Evolutionary conservation across 2,113 vertebrate species (phyloP), one percentile per base, ranked within the genome.

Genomic region (Eptatretus burgeri): DNA sequence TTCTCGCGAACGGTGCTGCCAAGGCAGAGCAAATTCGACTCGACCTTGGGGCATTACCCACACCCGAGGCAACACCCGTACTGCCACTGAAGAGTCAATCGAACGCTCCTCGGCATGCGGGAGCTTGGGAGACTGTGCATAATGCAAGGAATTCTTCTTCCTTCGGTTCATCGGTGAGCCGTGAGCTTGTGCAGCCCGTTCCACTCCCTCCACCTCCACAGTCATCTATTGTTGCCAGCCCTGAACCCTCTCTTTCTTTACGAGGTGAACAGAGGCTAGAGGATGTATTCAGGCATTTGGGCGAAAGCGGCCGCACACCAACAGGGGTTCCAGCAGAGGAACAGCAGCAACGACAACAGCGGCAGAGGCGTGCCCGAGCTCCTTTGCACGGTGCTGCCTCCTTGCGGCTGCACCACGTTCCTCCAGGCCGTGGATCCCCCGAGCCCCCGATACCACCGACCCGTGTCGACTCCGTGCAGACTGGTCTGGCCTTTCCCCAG

Each of bases 11-110:
- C 5, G 73, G 69, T 20, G 75, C 76, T 51, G 74, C 69, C 4
- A 71, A 74, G 8, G 56, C 16, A 2, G 65, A 63, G 50, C 79
- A 79, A 51, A 76, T 79, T 20, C 76, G 77, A 8, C 78, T 81
- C 0, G 83, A 85, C 69, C 74, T 87, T 19, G 82, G 80, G 1
- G 82, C 81, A 19, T 71, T 89, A 66, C 84, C 84, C 11, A 89
- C 84, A 0, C 84, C 84, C 0, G 84, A 87, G 64, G 81, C 84
- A 1, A 89, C 84, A 2, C 83, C 84, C 0, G 83, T 85, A 66
- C 73, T 89, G 60, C 83, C 83, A 0, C 76, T 78, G 68, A 87
- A 84, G 72, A 82, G 77, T 70, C 19, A 19, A n/a, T 60, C 10
- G 16, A 60, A 60, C 53, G 16, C n/a, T n/a, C 16, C 53, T 19